Percentiles rank a stretch among this genome's conserved stretches.
Conservation (phyloP, 2,888 invertebrate species). For the Eristalis tenax region DNA sequence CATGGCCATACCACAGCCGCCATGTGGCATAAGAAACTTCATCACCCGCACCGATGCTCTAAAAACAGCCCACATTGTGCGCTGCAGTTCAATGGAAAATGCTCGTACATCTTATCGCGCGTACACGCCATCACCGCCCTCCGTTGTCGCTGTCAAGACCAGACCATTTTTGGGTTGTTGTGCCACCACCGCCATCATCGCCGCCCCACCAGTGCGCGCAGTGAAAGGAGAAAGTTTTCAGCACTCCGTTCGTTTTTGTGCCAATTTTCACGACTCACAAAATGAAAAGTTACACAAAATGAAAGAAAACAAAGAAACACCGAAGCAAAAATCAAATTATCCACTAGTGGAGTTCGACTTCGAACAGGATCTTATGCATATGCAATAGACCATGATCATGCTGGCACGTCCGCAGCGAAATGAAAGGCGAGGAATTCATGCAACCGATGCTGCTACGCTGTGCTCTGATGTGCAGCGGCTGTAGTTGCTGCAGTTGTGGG, state of each 20-base stretch:
- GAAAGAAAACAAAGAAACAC: slow-evolving; percentile 9
- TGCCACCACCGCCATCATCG: neutral
- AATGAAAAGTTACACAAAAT: slow-evolving; percentile 38
- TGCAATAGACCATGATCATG: slow-evolving; percentile 59
- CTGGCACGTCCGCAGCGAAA: slow-evolving; percentile 46
- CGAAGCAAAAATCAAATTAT: slow-evolving; percentile 33
- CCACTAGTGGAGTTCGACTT: slow-evolving; percentile 16
- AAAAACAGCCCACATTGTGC: slow-evolving; percentile 22
- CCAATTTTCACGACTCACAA: slow-evolving; percentile 45
- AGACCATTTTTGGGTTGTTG: slow-evolving; percentile 43
- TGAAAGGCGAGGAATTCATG: slow-evolving; percentile 39
- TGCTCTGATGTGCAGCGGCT: neutral
- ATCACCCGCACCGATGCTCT: neutral
- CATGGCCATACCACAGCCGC: neutral
- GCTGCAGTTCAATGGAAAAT: slow-evolving; percentile 37
- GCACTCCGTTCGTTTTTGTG: slow-evolving; percentile 30
- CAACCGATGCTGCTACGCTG: slow-evolving; percentile 14
- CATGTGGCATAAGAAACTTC: neutral
- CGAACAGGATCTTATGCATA: slow-evolving; percentile 62
- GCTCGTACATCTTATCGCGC: slow-evolving; percentile 49
- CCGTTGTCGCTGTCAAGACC: slow-evolving; percentile 56
- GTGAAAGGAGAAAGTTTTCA: slow-evolving; percentile 68
- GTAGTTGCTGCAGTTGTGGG: neutral
- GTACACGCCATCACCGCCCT: slow-evolving; percentile 21
- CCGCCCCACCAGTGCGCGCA: neutral